Evolutionary conservation across 2,888 invertebrate genomes (phyloP), one percentile per base, ranked within the genome.

Genomic region (Brachyopa scutellaris): DNA sequence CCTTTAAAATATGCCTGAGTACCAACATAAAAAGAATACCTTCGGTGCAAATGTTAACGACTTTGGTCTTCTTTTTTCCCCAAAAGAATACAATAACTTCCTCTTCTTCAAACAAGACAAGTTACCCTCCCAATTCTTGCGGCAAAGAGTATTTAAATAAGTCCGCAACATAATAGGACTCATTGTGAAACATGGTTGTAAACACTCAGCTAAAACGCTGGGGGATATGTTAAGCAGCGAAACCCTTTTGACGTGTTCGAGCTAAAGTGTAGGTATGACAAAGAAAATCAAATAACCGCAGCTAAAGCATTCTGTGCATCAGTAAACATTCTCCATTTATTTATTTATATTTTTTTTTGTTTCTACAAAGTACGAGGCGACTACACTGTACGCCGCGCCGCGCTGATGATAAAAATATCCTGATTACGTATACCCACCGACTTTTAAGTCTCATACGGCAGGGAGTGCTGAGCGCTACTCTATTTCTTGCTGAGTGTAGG

Each of bases 271-370:
- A 40, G 40, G 11, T n/a, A 33, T 61, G 61, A 53, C 62, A 55
- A 64, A 26, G 47, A 73, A 64, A 73, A 64, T 64, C 62, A 64
- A 64, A 73, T 73, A 73, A 73, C 53, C 53, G 29, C 36, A 26
- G 36, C 33, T 23, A 47, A n/a, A n/a, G 36, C 36, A 29, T 29
- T 31, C 45, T 72, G 62, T 49, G 55, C 73, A 29, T 55, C 26
- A 21, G 55, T 45, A 47, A 73, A 47, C 29, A 47, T 26, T 73
- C 73, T 64, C 73, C 45, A 62, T 62, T 73, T 51, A 31, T 51
- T 61, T 33, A 21, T 33, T 23, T 19, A 40, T 3, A n/a, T 61
- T 33, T 45, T 33, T 23, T 19, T 49, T 21, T 51, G 11, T 21
- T 38, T 15, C 23, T 26, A 5, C 17, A 17, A 49, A 33, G 21